Evolutionary conservation across 2,888 invertebrate genomes (phyloP), one percentile per base, ranked within the genome.

Genomic region (Drosophila cognata): DNA sequence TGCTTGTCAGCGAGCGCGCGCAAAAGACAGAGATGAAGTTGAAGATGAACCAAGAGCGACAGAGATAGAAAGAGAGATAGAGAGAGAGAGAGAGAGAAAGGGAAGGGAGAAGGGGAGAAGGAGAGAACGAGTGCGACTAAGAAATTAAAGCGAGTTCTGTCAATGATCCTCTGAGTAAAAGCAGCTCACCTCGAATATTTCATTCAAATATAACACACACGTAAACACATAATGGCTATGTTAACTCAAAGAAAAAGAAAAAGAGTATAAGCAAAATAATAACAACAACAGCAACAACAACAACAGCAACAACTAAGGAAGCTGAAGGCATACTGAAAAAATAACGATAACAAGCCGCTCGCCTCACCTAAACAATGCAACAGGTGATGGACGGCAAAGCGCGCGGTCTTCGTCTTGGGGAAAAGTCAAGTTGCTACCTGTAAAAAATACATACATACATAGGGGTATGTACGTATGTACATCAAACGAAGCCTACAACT

Each of bases 381-480:
- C 84, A 86, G 86, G 86, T 85, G 86, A 81, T 79, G 79, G 79
- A 82, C 77, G 71, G 79, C 75, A 77, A 73, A 77, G 56, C 56
- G 56, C 69, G 67, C 78, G 70, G 78, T 78, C 78, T 68, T 71
- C 70, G 68, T 65, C 80, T 81, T 82, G 73, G 77, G 66, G 77
- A 83, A 82, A 87, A 88, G 87, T 87, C 81, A 87, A 84, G 79
- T 76, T 80, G 83, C 83, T 84, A 83, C 83, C 83, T 83, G 83
- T 77, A 66, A 72, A 69, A 65, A 62, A 48, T 31, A 62, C 48
- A 59, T 56, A 66, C 51, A 53, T 35, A 41, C 25, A 50, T 62
- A 56, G 38, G 56, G 56, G 55, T 55, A 55, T 25, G 55, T 50
- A 50, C 28, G 28, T 50, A 63, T 38, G 56, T 46, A 77, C 73